These are phyloP conservation scores for Tuta absoluta DNA, from an alignment of 2,888 invertebrate genomes.

Conservation along the genomic window DNA sequence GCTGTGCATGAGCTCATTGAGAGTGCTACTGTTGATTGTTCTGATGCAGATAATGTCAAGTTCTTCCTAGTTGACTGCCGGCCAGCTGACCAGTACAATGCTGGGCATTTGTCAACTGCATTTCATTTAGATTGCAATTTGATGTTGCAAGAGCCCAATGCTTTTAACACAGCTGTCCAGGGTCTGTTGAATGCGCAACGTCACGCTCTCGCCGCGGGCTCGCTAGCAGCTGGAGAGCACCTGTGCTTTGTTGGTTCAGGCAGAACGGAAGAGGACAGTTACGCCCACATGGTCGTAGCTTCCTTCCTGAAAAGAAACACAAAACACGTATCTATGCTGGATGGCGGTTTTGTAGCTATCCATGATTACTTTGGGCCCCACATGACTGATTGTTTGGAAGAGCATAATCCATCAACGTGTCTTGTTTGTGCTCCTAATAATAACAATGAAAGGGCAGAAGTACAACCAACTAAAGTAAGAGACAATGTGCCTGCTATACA, in stretches of 20 bases:
- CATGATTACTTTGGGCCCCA: slow-evolving; percentile 92
- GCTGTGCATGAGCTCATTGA: slow-evolving; percentile 95
- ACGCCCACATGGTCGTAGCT: slow-evolving; percentile 98
- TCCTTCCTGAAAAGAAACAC: slow-evolving; percentile 97
- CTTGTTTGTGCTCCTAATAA: slow-evolving; percentile 87
- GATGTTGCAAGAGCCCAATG: slow-evolving; percentile 97
- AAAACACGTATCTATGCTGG: slow-evolving; percentile 94
- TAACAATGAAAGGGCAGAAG: slow-evolving; percentile 56
- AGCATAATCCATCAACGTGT: slow-evolving; percentile 91
- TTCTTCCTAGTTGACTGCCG: slow-evolving; percentile 99
- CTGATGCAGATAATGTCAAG: slow-evolving; percentile 84
- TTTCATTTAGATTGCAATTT: slow-evolving; percentile 98
- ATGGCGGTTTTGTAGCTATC: slow-evolving; percentile 93
- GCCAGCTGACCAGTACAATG: slow-evolving; percentile 97
- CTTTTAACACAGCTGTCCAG: slow-evolving; percentile 96
- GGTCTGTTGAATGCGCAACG: slow-evolving; percentile 94
- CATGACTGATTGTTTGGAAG: slow-evolving; percentile 89
- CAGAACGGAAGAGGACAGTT: slow-evolving; percentile 95
- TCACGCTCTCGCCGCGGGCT: slow-evolving; percentile 92
- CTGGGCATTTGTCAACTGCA: slow-evolving; percentile 97
- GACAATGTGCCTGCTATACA: slow-evolving; percentile 82
- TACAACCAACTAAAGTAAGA: slow-evolving; percentile 50
- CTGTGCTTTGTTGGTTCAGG: slow-evolving; percentile 97
- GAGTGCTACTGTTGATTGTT: slow-evolving; percentile 85
- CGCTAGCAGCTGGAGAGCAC: slow-evolving; percentile 92